Conservation (phyloP, 2,113 vertebrate species). For the Octodon degus region DNA sequence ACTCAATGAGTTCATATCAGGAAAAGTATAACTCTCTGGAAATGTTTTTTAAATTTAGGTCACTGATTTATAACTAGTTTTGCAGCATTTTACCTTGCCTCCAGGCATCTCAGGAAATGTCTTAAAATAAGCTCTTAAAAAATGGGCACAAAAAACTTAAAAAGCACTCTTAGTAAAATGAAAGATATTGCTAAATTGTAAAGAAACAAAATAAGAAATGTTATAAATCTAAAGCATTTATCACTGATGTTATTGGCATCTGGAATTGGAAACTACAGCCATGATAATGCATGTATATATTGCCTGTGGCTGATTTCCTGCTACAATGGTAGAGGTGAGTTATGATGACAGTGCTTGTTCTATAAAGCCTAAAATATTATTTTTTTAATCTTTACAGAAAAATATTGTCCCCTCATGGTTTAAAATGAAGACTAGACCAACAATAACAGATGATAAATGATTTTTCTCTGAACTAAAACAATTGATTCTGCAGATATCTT, state of each 20-base stretch:
- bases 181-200: not conserved
- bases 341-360: not conserved
- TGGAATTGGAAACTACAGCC: not conserved
- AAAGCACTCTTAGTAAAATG: not conserved
- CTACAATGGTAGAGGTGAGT: not conserved
- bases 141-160: not conserved
- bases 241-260: not conserved
- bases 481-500: not conserved
- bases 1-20: not conserved
- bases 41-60: conserved; percentile 35
- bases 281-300: not conserved
- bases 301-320: not conserved
- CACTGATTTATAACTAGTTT: conserved; percentile 37
- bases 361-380: not conserved
- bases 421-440: not conserved
- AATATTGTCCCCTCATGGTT: not conserved
- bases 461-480: not conserved
- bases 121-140: conserved; percentile 4
- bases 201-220: not conserved
- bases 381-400: not conserved
- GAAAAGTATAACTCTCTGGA: not conserved
- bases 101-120: not conserved
- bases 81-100: not conserved
- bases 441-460: not conserved
- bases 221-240: not conserved